Conservation (phyloP, 2,797 vertebrate genomes). For the Betta splendens region DNA sequence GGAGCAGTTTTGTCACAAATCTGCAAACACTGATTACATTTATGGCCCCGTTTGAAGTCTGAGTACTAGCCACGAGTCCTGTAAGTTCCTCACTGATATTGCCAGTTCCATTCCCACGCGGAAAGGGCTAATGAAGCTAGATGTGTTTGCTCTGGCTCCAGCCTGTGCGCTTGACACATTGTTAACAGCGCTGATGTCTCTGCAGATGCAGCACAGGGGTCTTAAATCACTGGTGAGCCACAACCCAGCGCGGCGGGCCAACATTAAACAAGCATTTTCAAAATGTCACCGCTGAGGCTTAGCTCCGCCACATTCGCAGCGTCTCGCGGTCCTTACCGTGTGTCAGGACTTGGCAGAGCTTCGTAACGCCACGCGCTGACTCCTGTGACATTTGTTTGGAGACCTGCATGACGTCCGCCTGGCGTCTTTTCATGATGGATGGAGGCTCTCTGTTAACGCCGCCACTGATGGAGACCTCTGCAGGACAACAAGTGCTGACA, state of each 20-base stretch:
- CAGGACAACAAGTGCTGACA: slow-evolving; percentile 70
- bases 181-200: slow-evolving; percentile 50
- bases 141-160: slow-evolving; percentile 44
- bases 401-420: slow-evolving; percentile 62
- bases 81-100: slow-evolving; percentile 35
- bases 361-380: slow-evolving; percentile 37
- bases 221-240: slow-evolving; percentile 37
- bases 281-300: slow-evolving; percentile 72
- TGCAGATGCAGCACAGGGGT: slow-evolving; percentile 42
- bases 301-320: slow-evolving; percentile 57
- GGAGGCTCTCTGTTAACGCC: slow-evolving; percentile 58
- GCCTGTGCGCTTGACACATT: slow-evolving; percentile 30
- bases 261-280: slow-evolving; percentile 58
- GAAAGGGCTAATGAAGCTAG: slow-evolving; percentile 47
- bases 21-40: slow-evolving; percentile 71
- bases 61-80: slow-evolving; percentile 26
- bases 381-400: slow-evolving; percentile 75
- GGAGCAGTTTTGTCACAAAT: slow-evolving; percentile 62
- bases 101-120: slow-evolving; percentile 37
- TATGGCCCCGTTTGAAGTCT: slow-evolving; percentile 48
- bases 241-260: slow-evolving; percentile 38
- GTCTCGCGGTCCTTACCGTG: slow-evolving; percentile 45
- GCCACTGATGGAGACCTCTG: slow-evolving; percentile 59
- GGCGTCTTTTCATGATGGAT: slow-evolving; percentile 46
- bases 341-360: slow-evolving; percentile 56